Percentiles rank a stretch among this genome's conserved stretches.
These are phyloP conservation scores for Heteronetta atricapilla DNA, from an alignment of 2,113 vertebrate species.

Conservation along the genomic window DNA sequence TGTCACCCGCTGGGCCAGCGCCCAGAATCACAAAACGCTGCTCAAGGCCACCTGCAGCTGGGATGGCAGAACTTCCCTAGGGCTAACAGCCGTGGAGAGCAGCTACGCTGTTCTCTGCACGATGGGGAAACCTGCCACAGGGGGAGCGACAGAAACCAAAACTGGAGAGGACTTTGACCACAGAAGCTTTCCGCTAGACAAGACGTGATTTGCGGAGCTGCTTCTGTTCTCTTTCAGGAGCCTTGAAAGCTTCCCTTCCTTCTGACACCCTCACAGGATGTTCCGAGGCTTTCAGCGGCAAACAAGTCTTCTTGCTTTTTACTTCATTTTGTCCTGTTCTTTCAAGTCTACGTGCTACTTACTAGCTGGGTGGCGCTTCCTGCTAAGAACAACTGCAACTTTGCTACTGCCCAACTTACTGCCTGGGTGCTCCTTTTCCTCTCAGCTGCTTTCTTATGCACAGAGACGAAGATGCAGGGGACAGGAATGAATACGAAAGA, in stretches of 20 bases:
- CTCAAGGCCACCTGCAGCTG: fast-evolving
- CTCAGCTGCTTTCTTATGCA: background rate
- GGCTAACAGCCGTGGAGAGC: background rate
- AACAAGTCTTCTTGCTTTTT: background rate
- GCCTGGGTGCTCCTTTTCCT: background rate
- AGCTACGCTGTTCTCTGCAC: background rate
- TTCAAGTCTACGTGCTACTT: background rate
- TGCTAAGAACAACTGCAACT: background rate
- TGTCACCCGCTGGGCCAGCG: background rate
- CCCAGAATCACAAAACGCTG: background rate
- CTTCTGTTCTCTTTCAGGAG: background rate
- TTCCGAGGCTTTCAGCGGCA: background rate
- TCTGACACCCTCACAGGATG: background rate
- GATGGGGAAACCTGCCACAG: background rate
- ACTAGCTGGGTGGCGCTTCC: background rate
- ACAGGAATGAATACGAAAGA: background rate
- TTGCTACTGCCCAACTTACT: background rate
- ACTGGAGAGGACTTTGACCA: background rate
- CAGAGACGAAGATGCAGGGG: background rate
- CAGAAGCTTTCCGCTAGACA: background rate
- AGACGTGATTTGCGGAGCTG: background rate
- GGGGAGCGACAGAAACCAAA: background rate
- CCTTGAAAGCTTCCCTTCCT: background rate
- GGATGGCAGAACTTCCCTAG: background rate
- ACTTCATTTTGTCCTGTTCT: background rate